A percentile compares a stretch with the other conserved stretches of the same genome.
Conservation (phyloP, 2,797 vertebrate genomes). For the Alauda arvensis region DNA sequence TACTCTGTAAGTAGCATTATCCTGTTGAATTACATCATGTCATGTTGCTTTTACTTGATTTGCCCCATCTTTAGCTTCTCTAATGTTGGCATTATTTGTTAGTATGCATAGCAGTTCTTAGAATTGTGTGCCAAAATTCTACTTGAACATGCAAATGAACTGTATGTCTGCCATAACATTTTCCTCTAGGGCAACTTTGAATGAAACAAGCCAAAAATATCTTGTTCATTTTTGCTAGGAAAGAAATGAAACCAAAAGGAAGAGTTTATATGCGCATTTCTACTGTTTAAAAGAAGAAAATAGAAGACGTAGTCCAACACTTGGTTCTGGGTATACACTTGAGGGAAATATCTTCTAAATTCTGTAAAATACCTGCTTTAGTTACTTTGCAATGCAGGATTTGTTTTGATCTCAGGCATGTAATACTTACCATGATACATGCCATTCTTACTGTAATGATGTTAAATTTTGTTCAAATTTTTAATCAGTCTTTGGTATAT, state of each 20-base stretch:
- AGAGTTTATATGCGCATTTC: constrained; percentile 4
- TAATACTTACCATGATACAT: background rate
- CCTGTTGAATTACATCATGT: constrained; percentile 26
- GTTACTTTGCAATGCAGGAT: background rate
- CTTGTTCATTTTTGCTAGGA: constrained; percentile 40
- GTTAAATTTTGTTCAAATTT: background rate
- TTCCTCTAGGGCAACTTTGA: constrained; percentile 47
- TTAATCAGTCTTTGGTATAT: background rate
- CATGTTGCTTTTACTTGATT: background rate
- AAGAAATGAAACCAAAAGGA: constrained; percentile 13
- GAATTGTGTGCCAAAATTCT: constrained; percentile 46
- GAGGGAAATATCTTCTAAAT: background rate
- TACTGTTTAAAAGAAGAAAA: background rate
- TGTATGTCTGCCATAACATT: constrained; percentile 48
- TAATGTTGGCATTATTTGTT: constrained; percentile 18
- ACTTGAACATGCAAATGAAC: constrained; percentile 52
- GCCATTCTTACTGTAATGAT: background rate
- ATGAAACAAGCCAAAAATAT: constrained; percentile 43
- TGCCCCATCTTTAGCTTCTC: background rate
- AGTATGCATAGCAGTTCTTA: constrained; percentile 4
- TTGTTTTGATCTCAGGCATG: background rate
- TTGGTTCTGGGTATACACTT: background rate
- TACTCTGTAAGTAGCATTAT: background rate
- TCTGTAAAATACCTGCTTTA: background rate
- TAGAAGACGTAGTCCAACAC: background rate